Evolutionary conservation across 1,140 invertebrate genomes (phyloP).

Genomic region (Cryptotermes secundus): DNA sequence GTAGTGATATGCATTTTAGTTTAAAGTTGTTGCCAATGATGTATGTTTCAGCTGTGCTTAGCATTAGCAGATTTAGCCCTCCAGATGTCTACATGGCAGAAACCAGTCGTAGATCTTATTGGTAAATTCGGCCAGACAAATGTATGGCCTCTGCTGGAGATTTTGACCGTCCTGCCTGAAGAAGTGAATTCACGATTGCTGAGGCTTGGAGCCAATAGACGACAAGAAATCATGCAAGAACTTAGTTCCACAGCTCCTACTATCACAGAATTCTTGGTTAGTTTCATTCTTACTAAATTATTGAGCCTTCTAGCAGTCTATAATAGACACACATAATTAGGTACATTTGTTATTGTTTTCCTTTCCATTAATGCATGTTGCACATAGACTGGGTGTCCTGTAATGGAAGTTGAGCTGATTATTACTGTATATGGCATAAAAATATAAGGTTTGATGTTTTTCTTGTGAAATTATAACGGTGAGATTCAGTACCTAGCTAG

Average conservation of each 20-base stretch:
- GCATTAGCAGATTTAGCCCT: conserved; percentile 90
- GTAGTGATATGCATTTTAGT: conserved; percentile 21
- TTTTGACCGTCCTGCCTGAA: conserved; percentile 93
- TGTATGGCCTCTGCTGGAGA: conserved; percentile 82
- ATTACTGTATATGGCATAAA: no score
- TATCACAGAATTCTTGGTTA: conserved; percentile 73
- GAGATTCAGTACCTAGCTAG: no score
- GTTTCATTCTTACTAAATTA: conserved; percentile 36
- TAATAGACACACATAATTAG: no score
- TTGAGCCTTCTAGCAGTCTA: no score
- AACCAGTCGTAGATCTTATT: conserved; percentile 83
- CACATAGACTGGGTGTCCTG: no score
- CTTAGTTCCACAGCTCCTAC: conserved; percentile 65
- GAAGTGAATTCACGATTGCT: conserved; percentile 85
- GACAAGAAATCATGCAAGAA: conserved; percentile 78
- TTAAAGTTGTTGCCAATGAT: no score
- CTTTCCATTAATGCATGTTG: no score
- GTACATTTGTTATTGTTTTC: no score
- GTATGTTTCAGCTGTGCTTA: conserved; percentile 71
- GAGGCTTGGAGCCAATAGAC: conserved; percentile 85
- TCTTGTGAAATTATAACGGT: no score
- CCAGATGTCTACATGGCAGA: conserved; percentile 92
- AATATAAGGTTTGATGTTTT: no score
- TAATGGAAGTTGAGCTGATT: no score
- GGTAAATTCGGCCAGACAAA: conserved; percentile 63